Base-by-base conservation (phyloP, 2,888 invertebrate species). In the Melanostoma scalare region DNA sequence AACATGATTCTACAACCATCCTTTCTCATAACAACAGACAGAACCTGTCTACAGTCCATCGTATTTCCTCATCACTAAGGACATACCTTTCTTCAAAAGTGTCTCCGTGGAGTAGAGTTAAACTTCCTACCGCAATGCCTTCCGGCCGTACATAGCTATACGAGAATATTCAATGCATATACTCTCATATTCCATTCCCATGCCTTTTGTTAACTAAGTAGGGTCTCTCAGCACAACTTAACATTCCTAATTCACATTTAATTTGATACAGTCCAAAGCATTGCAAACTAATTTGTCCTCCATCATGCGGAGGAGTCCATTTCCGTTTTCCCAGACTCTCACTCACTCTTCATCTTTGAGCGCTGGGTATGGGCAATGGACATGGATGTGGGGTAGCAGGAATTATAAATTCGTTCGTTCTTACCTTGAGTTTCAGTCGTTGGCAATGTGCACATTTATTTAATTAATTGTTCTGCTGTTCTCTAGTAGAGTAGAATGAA, bases 251-350 rank as follows among this genome's bases (percentile, higher is more conserved):
- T 60, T 73, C 67, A 55, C 52, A 67, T 73, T 78, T 73, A 73
- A 73, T 78, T 72, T 60, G 53, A 78, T 78, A 60, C 67, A 73
- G 67, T 67, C 78, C 58, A 60, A 72, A 48, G 65, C 53, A 78
- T 67, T 72, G 44, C 44, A 67, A 55, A 60, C 67, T 52, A 53
- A 67, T 72, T 60, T 30, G 35, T 63, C n/a, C 46, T 46, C 3
- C 33, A n/a, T n/a, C 5, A 46, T 44, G 60, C 33, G n/a, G 20
- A 42, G 30, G 20, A 65, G 74, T 50, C 61, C 61, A 55, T 48
- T 76, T 61, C 55, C 44, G 36, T 38, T n/a, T 36, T 30, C 2
- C 38, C 9, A 42, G 42, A 42, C 46, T 38, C 40, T 42, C 6
- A 60, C 33, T 36, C 35, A 20, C 20, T 20, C 20, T 4, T 8